These are phyloP conservation scores for Eleutherodactylus coqui DNA, from an alignment of 2,797 vertebrate species.

Conservation along the genomic window DNA sequence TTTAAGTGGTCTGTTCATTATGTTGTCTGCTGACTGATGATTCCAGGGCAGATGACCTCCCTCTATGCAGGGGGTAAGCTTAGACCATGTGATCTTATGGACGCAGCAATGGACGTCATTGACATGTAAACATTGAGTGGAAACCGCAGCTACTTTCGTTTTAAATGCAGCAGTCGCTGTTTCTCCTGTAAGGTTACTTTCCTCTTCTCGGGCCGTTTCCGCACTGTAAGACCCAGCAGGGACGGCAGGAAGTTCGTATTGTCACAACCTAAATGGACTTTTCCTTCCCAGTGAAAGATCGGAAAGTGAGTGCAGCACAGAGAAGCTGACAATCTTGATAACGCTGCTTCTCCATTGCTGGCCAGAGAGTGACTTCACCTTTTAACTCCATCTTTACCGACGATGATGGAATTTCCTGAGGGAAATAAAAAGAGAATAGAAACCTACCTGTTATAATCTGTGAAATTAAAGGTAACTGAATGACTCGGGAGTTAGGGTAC, in stretches of 20 bases:
- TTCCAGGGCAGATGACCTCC: too few species aligned
- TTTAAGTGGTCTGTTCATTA: too few species aligned
- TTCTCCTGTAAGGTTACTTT: conserved; percentile 10
- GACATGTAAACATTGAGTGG: neutral
- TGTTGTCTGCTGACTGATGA: too few species aligned
- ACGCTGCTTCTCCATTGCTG: neutral
- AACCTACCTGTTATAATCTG: too few species aligned
- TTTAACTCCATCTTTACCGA: neutral
- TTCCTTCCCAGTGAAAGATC: conserved; percentile 62
- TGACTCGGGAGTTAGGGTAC: neutral
- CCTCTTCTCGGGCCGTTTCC: conserved; percentile 34
- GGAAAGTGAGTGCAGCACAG: conserved; percentile 44
- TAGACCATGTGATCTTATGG: neutral
- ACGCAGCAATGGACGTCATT: neutral
- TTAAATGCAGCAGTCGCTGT: conserved; percentile 3
- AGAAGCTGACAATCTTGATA: conserved; percentile 44
- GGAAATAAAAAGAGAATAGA: too few species aligned
- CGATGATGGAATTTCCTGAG: neutral
- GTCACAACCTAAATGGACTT: conserved; percentile 60
- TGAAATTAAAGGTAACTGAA: neutral
- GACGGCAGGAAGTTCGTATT: conserved; percentile 47
- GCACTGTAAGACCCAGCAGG: conserved; percentile 27
- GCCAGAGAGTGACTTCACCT: conserved; percentile 26
- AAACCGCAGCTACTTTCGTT: conserved; percentile 47
- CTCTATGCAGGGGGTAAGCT: too few species aligned